Percentiles rank a stretch among this genome's conserved stretches.
Conservation (phyloP, 2,888 invertebrate species). For the Glaucopsyche alexis region DNA sequence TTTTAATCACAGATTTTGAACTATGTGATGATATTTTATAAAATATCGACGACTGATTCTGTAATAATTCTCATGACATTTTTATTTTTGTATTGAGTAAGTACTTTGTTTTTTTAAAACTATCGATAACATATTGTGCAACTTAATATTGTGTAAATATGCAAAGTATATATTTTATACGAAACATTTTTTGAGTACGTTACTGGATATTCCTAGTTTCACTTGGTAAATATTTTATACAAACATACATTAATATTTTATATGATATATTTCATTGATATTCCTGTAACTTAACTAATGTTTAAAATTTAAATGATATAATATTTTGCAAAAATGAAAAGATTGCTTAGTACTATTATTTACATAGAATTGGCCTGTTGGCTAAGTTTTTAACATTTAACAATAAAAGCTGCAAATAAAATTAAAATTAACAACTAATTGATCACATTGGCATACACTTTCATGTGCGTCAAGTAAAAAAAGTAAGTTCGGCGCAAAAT, state of each 20-base stretch:
- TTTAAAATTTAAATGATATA: conserved; percentile 4
- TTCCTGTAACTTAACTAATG: conserved; percentile 13
- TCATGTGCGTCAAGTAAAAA: conserved; percentile 28
- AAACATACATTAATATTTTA: neutral
- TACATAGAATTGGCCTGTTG: conserved; percentile 8
- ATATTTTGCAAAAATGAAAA: conserved; percentile 5
- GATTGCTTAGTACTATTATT: conserved; percentile 17
- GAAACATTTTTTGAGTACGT: neutral
- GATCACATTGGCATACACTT: conserved; percentile 30
- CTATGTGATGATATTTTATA: neutral
- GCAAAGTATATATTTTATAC: neutral
- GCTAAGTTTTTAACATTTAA: neutral
- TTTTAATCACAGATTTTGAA: conserved; percentile 4
- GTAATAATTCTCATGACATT: neutral
- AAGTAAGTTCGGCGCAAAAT: too few relatives aligned
- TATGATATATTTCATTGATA: conserved; percentile 9
- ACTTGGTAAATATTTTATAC: neutral
- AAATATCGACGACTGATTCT: neutral
- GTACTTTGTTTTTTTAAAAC: neutral
- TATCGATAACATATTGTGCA: neutral
- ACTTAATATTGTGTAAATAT: neutral
- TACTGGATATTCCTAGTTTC: neutral
- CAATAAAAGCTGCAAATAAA: conserved; percentile 23
- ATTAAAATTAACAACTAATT: conserved; percentile 27
- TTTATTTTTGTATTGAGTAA: neutral